Evolutionary conservation across 2,888 invertebrate genomes (phyloP).

Genomic region (Amblyjoppa proteus): DNA sequence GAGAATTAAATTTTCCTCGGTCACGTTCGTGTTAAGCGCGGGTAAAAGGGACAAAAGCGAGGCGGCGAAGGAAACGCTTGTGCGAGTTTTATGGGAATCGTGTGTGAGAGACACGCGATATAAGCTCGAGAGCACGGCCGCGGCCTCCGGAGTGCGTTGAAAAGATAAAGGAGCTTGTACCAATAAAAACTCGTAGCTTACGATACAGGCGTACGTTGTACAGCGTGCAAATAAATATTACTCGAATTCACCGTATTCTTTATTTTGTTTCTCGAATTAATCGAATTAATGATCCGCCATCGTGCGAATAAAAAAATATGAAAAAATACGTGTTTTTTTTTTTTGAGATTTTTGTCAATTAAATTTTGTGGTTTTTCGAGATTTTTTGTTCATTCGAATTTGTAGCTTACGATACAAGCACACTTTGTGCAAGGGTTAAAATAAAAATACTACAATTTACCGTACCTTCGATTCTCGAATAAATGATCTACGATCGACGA

Average conservation of each 20-base stretch:
- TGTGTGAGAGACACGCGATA: conserved; percentile 53
- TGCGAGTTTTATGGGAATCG: conserved; percentile 62
- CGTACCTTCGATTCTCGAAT: no score
- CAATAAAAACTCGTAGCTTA: not conserved
- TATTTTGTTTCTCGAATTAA: no score
- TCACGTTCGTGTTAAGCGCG: conserved; percentile 7
- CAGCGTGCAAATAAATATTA: no score
- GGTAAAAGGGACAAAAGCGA: conserved; percentile 26
- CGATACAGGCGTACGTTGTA: not conserved
- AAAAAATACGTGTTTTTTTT: no score
- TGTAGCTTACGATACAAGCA: not conserved
- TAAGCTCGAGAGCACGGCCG: conserved; percentile 41
- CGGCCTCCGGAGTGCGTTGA: conserved; percentile 50
- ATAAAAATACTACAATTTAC: no score
- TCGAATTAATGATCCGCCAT: no score
- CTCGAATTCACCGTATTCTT: no score
- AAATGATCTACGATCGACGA: no score
- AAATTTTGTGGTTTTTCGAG: no score
- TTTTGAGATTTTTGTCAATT: no score
- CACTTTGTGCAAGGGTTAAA: not conserved
- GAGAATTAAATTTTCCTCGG: conserved; percentile 12
- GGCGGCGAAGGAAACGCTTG: conserved; percentile 48
- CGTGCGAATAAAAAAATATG: no score
- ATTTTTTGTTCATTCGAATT: no score
- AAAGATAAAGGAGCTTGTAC: conserved; percentile 12